These are phyloP conservation scores for Emys orbicularis DNA, from an alignment of 2,797 vertebrate genomes.

Conservation along the genomic window DNA sequence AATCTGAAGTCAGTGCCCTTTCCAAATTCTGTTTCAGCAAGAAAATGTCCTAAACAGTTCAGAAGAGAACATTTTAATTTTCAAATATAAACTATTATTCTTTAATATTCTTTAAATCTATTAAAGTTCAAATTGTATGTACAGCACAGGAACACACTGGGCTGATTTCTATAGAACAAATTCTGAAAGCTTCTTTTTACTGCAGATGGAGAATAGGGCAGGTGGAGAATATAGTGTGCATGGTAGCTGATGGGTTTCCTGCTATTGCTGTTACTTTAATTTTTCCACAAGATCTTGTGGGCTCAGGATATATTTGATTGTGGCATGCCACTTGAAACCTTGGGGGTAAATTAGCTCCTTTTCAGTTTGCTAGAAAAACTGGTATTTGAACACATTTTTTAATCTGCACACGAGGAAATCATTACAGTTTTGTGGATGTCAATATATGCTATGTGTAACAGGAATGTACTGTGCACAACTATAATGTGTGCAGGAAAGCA, in stretches of 20 bases:
- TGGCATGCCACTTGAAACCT: background rate
- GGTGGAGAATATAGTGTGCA: background rate
- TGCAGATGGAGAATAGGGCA: background rate
- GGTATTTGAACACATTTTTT: background rate
- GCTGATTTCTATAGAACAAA: background rate
- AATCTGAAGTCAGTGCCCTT: slow-evolving; percentile 5
- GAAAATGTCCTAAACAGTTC: background rate
- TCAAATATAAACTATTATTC: background rate
- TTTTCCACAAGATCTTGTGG: background rate
- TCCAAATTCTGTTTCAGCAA: background rate
- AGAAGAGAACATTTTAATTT: background rate
- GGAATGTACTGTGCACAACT: background rate
- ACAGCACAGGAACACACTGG: background rate
- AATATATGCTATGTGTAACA: background rate
- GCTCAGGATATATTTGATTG: background rate
- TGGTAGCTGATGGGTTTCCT: background rate
- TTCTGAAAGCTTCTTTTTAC: background rate
- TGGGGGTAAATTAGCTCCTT: background rate
- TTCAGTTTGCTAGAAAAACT: background rate
- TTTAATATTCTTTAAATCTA: background rate
- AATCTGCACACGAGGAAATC: background rate
- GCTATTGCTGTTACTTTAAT: background rate
- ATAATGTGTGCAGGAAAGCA: background rate
- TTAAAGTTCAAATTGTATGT: background rate
- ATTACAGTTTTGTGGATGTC: background rate